Base-by-base conservation (phyloP, 2,797 vertebrate species). In the Tolypeutes matacus region DNA sequence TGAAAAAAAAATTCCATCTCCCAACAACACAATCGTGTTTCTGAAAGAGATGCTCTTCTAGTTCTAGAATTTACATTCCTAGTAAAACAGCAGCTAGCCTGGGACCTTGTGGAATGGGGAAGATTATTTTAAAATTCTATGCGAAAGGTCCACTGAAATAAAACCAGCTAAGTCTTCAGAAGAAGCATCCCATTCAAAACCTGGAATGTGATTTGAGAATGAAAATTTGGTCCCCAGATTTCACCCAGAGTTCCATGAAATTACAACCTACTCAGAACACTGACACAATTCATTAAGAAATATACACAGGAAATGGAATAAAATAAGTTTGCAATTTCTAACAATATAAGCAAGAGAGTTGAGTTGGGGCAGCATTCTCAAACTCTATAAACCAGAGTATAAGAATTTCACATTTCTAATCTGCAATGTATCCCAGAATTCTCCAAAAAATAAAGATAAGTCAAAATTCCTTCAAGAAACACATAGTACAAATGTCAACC, bases 11-110 rank as follows among this genome's bases (percentile, higher is more conserved):
- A 75, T 77, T 78, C 39, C 23, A 31, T 93, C 27, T 89, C 34
- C 34, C 13, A 13, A 85, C 46, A 36, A 11, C 17, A 34, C 12
- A 39, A 77, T 15, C 36, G 15, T 91, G 3, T 11, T 36, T 89
- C 86, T 72, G 77, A 82, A 83, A 95, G 36, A 84, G 15, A 88
- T 23, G 58, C 67, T 14, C 21, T 94, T 88, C 31, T 17, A 82
- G 18, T 69, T 92, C 49, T 90, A 53, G 31, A 84, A 77, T 70
- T 64, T 60, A 80, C 17, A 86, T 77, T 95, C 70, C 14, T 62
- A 25, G 69, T 81, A 81, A 9, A 25, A 85, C 4, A 88, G 36
- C 39, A 56, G 2, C 67, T 93, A 92, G 17, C 23, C 58, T 75
- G 31, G 14, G 29, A 18, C 34, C 25, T 82, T 60, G 80, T 6